phyloP scores from a whole-genome alignment of 2,888 invertebrate genomes.

The Camponotus fellah region DNA sequence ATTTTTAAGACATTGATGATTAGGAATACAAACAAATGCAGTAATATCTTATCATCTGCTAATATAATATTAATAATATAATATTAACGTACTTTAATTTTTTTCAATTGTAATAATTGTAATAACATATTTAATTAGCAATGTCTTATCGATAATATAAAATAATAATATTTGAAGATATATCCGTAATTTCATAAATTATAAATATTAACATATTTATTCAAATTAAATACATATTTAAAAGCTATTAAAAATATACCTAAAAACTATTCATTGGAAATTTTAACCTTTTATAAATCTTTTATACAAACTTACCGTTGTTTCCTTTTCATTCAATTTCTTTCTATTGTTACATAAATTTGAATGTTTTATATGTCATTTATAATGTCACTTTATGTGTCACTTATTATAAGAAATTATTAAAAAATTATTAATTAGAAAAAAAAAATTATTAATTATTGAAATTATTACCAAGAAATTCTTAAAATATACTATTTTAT shows the following conservation, averaged over 20 bases:
- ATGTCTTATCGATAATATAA: no score
- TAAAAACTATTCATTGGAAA: background rate
- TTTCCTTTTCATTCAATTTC: background rate
- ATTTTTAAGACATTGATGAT: no score
- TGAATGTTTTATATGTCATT: constrained; percentile 9
- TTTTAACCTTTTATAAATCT: background rate
- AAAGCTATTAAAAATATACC: no score
- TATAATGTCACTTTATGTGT: background rate
- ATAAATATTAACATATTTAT: background rate
- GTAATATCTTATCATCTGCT: no score
- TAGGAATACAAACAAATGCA: no score
- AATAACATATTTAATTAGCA: no score
- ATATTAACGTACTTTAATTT: background rate
- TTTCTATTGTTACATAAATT: background rate
- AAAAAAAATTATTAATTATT: no score
- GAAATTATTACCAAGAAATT: background rate
- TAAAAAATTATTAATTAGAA: no score
- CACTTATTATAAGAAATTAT: no score
- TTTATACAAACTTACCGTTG: background rate
- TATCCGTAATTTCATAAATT: background rate
- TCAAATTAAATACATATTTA: background rate
- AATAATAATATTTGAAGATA: background rate
- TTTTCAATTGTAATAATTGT: background rate
- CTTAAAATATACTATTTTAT: background rate
- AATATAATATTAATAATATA: background rate